phyloP scores from a whole-genome alignment of 2,888 invertebrate genomes.

The Nymphalis urticae region DNA sequence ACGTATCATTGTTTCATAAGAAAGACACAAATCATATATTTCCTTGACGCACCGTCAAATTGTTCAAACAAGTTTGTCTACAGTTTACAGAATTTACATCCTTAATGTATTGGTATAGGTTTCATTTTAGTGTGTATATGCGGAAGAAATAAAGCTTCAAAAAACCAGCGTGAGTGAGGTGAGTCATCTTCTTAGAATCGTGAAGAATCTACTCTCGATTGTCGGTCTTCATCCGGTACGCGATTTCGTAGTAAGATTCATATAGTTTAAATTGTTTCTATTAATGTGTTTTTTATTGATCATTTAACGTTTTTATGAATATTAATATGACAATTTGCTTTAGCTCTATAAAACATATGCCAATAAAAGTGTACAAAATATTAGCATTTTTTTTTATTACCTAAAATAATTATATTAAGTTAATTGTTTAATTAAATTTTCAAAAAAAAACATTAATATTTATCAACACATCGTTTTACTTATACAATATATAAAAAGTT shows the following conservation, averaged over 20 bases:
- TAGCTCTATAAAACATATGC: too few species aligned
- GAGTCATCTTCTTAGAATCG: slow-evolving; percentile 56
- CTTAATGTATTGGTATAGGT: slow-evolving; percentile 24
- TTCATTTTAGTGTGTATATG: slow-evolving; percentile 27
- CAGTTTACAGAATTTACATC: neutral
- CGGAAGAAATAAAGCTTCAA: neutral
- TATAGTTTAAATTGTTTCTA: slow-evolving; percentile 4
- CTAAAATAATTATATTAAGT: too few species aligned
- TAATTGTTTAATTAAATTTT: too few species aligned
- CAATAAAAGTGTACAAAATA: too few species aligned
- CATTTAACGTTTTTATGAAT: neutral
- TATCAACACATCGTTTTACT: neutral
- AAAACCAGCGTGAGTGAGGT: slow-evolving; percentile 31
- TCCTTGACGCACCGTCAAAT: slow-evolving; percentile 18
- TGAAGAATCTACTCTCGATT: slow-evolving; percentile 56
- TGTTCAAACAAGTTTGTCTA: slow-evolving; percentile 7
- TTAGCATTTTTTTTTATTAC: too few species aligned
- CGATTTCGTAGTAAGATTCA: slow-evolving; percentile 40
- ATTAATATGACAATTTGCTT: too few species aligned
- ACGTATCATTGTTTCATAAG: slow-evolving; percentile 12
- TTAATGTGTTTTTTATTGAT: neutral
- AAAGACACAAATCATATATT: slow-evolving; percentile 11
- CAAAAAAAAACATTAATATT: neutral
- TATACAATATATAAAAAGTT: neutral
- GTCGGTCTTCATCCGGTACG: slow-evolving; percentile 50